A percentile compares a stretch with the other conserved stretches of the same genome.
These are phyloP conservation scores for Strigops habroptila DNA, from an alignment of 2,113 vertebrate species.

Conservation along the genomic window DNA sequence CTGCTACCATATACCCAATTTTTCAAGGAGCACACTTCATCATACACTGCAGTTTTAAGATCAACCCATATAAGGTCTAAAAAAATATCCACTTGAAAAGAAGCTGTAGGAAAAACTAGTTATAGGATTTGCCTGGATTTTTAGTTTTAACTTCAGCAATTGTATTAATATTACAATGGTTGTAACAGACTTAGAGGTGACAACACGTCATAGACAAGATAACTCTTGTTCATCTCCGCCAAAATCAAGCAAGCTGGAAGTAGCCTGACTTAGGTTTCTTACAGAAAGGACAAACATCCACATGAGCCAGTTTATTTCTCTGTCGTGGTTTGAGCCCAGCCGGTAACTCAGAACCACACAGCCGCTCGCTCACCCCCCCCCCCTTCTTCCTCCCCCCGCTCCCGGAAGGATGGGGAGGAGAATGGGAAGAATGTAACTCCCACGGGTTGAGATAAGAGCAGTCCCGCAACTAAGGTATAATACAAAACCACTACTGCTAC, in stretches of 20 bases:
- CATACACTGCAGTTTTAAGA: not conserved
- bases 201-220: not conserved
- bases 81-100: not conserved
- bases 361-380: too few species aligned
- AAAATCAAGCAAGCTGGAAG: not conserved
- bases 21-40: not conserved
- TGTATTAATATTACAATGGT: accelerated
- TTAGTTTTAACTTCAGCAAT: not conserved
- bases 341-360: too few species aligned
- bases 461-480: too few species aligned
- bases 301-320: not conserved
- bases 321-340: too few species aligned
- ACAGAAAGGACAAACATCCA: not conserved
- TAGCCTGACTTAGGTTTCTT: not conserved
- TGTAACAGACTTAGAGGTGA: not conserved
- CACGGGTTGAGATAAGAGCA: too few species aligned
- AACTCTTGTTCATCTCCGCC: not conserved
- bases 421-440: too few species aligned
- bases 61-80: not conserved
- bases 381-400: too few species aligned
- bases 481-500: too few species aligned
- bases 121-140: not conserved
- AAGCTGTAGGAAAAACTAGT: not conserved
- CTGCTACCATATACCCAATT: not conserved
- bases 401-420: too few species aligned